A percentile compares a stretch with the other conserved stretches of the same genome.
phyloP scores from a whole-genome alignment of 2,797 vertebrate genomes.

The Morus bassanus region DNA sequence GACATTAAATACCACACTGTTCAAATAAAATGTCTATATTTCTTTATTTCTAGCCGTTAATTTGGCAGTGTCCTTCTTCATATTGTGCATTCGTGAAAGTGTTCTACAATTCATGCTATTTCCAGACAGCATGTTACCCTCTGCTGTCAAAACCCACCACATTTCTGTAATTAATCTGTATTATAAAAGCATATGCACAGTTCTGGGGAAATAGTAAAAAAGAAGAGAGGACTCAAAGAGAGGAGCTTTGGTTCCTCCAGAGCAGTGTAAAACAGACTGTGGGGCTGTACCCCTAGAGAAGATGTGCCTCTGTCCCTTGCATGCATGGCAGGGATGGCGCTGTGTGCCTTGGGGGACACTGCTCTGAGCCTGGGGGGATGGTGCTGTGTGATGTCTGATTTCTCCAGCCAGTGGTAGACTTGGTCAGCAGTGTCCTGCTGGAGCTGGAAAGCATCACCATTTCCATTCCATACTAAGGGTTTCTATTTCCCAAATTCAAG shows the following conservation, averaged over 20 bases:
- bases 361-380: rapidly evolving
- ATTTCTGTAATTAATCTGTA: constrained; percentile 39
- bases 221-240: neutral
- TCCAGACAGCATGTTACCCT: neutral
- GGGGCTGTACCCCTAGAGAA: neutral
- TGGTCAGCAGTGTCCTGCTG: neutral
- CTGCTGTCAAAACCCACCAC: neutral
- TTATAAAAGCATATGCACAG: neutral
- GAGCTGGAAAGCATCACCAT: neutral
- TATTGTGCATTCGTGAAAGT: neutral
- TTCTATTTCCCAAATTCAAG: neutral
- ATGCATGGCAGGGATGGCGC: neutral
- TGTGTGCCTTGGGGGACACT: neutral
- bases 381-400: neutral
- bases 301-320: neutral
- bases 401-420: neutral
- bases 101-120: neutral
- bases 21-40: neutral
- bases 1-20: neutral
- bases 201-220: neutral
- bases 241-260: neutral
- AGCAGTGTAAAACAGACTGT: neutral
- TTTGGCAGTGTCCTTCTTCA: neutral
- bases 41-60: constrained; percentile 12
- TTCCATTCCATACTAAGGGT: neutral